phyloP scores from a whole-genome alignment of 2,797 vertebrate species.

The Microhierax caerulescens region DNA sequence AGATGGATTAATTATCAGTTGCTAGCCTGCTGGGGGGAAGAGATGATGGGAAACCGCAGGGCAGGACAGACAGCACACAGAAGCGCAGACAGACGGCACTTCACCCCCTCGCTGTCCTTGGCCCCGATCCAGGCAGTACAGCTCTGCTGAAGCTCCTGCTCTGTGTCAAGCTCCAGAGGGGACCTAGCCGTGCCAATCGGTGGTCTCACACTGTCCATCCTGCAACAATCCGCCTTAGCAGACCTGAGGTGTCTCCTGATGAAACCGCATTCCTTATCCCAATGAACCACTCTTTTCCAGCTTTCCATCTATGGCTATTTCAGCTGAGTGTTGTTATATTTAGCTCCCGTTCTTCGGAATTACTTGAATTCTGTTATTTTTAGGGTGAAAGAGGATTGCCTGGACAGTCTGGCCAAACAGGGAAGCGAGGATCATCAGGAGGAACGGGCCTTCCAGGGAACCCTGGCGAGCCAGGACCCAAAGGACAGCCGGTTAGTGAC shows the following conservation, averaged over 20 bases:
- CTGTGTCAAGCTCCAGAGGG: neutral
- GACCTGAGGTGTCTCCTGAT: neutral
- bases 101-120: neutral
- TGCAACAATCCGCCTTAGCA: neutral
- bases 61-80: neutral
- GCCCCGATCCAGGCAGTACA: neutral
- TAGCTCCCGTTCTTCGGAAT: slow-evolving; percentile 12
- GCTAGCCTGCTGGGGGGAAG: neutral
- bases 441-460: slow-evolving; percentile 84
- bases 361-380: slow-evolving; percentile 45
- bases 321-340: neutral
- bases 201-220: neutral
- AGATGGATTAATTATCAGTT: slow-evolving; percentile 33
- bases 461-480: slow-evolving; percentile 83
- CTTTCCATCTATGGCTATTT: slow-evolving; percentile 30
- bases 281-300: neutral
- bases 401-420: slow-evolving; percentile 84
- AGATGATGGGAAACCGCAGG: neutral
- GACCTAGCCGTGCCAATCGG: accelerated
- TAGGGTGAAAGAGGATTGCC: slow-evolving; percentile 89
- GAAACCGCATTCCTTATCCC: neutral
- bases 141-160: neutral
- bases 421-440: slow-evolving; percentile 84
- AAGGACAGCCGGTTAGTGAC: slow-evolving; percentile 88
- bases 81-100: neutral